A percentile compares a stretch with the other conserved stretches of the same genome.
These are phyloP conservation scores for Agrilus biguttatus DNA, from an alignment of 2,888 invertebrate genomes.

Conservation along the genomic window DNA sequence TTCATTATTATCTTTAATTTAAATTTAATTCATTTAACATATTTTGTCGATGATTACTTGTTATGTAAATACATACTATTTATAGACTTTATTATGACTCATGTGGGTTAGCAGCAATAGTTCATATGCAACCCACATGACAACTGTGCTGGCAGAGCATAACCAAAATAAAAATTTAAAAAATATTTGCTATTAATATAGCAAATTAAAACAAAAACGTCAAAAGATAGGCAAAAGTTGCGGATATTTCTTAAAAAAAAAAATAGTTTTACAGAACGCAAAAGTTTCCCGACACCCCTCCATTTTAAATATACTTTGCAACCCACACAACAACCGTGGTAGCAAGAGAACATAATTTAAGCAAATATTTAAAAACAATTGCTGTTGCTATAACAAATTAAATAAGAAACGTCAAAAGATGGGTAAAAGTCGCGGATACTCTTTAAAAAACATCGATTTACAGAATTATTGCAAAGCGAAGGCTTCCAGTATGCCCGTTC, in stretches of 20 bases:
- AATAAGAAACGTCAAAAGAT: neutral
- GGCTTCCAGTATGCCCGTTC: slow-evolving; percentile 63
- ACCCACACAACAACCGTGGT: neutral
- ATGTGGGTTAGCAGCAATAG: neutral
- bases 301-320: slow-evolving; percentile 82
- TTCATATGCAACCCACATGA: neutral
- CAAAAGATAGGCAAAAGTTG: slow-evolving; percentile 5
- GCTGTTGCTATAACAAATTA: slow-evolving; percentile 1
- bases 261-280: slow-evolving; percentile 34
- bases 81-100: neutral
- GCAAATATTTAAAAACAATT: slow-evolving; percentile 4
- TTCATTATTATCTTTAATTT: too few relatives aligned
- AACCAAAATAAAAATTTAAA: slow-evolving; percentile 3
- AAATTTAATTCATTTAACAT: too few relatives aligned
- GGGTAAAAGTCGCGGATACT: slow-evolving; percentile 6
- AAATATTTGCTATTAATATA: slow-evolving; percentile 2
- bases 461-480: slow-evolving; percentile 56
- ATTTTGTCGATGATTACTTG: too few relatives aligned
- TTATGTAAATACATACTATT: too few relatives aligned
- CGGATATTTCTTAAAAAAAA: slow-evolving; percentile 6
- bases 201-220: neutral
- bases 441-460: neutral
- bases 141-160: neutral
- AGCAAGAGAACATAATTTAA: neutral
- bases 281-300: slow-evolving; percentile 63